Base-by-base conservation (phyloP, 1,140 invertebrate genomes). In the Drosophila lacertosa region DNA sequence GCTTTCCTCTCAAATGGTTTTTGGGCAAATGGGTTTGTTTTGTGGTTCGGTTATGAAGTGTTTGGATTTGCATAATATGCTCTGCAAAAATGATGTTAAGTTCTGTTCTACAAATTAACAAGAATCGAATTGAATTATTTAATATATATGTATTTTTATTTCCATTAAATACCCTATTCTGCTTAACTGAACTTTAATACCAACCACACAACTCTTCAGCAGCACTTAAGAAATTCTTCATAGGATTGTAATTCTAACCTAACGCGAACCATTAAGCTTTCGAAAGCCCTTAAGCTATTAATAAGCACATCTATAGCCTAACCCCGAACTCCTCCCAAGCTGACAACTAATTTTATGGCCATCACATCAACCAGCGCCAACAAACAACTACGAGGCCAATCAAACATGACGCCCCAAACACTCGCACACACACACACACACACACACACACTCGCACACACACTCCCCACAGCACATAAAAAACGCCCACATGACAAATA, bases 371-470 rank as follows among this genome's bases (percentile, higher is more conserved):
- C 39, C 66, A 63, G 58, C 69, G 65, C 64, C 71, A 69, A 57
- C 71, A 60, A 75, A 68, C 80, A 84, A 84, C 80, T 63, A 65
- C 53, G 64, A 84, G 76, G 81, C 80, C 81, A 84, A 84, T 84
- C 80, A 84, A 86, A 77, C 59, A 72, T 82, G 60, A 77, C 60
- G 32, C 48, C 26, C 32, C 24, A 26, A 26, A 11, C 20, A 22
- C 35, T 6, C 39, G 29, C 29, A n/a, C 24, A 29, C 60, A 45
- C 76, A 1, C 66, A 57, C 65, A 50, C 60, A 73, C 44, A 9
- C 11, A 42, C 51, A 33, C 59, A 2, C n/a, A 44, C n/a, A 24
- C 4, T 26, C 26, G 29, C 10, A 26, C 2, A 26, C 2, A 24
- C 15, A 73, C 65, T 50, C 73, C 32, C 73, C 48, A 67, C 44